Conservation (phyloP, 2,113 vertebrate species). For the Lamprologus tigripictilis region DNA sequence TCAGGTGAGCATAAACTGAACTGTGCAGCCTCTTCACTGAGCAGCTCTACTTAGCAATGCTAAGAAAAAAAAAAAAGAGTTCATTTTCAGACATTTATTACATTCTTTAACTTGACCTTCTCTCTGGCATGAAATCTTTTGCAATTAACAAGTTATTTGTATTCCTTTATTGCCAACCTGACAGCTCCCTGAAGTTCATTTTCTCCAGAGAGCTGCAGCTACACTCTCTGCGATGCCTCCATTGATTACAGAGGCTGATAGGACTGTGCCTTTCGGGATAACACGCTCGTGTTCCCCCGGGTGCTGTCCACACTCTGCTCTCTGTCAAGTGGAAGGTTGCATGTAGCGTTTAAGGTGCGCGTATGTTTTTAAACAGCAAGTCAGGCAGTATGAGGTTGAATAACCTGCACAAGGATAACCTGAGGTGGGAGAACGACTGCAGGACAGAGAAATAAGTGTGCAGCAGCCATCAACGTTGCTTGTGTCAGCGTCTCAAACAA, state of each 20-base stretch:
- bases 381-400: not conserved
- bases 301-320: not conserved
- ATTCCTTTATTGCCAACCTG: constrained; percentile 22
- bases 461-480: not conserved
- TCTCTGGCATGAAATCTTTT: not conserved
- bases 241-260: constrained; percentile 43
- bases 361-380: not conserved
- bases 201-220: constrained; percentile 29
- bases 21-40: not conserved
- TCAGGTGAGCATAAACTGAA: not conserved
- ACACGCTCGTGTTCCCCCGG: not conserved
- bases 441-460: not conserved
- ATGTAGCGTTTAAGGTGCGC: not conserved
- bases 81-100: not conserved
- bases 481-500: not conserved
- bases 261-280: constrained; percentile 15
- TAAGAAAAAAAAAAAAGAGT: not conserved
- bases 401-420: not conserved
- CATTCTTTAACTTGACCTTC: constrained; percentile 5
- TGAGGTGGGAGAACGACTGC: not conserved
- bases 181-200: constrained; percentile 27
- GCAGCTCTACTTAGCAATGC: not conserved
- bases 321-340: not conserved
- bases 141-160: constrained; percentile 43
- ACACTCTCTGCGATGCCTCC: not conserved